Evolutionary conservation across 2,113 vertebrate genomes (phyloP).

Genomic region (Monopterus albus): DNA sequence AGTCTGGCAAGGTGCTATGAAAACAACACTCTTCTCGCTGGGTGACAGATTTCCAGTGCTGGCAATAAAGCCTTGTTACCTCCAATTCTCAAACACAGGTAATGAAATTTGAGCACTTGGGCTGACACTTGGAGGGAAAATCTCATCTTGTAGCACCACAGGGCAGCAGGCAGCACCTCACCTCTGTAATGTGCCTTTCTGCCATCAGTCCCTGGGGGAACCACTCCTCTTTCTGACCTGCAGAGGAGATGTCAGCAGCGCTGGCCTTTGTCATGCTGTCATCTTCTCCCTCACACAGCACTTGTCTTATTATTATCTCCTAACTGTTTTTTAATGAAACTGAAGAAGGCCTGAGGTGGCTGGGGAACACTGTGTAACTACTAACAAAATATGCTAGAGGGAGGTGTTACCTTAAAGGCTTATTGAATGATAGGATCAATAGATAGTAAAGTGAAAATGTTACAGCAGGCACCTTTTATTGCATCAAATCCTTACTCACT

Average conservation of each 20-base stretch:
- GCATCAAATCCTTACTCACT: conserved; percentile 39
- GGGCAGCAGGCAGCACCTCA: conserved; percentile 44
- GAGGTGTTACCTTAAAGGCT: not conserved
- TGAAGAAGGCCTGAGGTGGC: conserved; percentile 34
- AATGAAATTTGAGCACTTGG: conserved; percentile 54
- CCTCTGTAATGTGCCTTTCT: conserved; percentile 53
- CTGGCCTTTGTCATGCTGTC: conserved; percentile 41
- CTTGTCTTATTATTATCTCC: conserved; percentile 40
- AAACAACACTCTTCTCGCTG: conserved; percentile 43
- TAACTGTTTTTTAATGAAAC: conserved; percentile 64
- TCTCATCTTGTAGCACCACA: conserved; percentile 53
- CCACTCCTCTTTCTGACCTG: conserved; percentile 25
- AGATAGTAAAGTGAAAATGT: conserved; percentile 20
- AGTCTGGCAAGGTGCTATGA: conserved; percentile 22
- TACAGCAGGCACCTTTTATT: conserved; percentile 32
- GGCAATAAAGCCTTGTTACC: conserved; percentile 63
- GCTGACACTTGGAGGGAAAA: conserved; percentile 41
- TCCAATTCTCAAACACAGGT: conserved; percentile 56
- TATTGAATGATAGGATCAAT: conserved; percentile 47
- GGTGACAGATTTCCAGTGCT: conserved; percentile 52
- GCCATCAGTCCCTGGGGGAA: conserved; percentile 15
- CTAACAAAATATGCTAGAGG: conserved; percentile 7
- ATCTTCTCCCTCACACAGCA: conserved; percentile 14
- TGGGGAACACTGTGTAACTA: conserved; percentile 9
- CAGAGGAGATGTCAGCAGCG: conserved; percentile 32